Evolutionary conservation across 64 coral and sea anemone genomes (phyloP), one percentile per base, ranked within the genome.

Genomic region (Anthopleura sola): DNA sequence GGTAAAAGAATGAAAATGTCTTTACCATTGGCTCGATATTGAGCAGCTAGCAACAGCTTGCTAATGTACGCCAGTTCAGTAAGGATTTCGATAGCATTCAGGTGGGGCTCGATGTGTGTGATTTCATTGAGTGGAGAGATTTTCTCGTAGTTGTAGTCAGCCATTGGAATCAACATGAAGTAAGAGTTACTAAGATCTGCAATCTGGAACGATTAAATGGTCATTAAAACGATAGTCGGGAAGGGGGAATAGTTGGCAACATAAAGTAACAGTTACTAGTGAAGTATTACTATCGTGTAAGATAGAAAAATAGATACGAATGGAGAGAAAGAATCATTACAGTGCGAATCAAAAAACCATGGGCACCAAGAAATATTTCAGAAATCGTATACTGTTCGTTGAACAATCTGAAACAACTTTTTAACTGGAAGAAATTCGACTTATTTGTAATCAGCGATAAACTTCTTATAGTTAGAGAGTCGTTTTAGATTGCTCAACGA

Each of bases 161-260:
- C 88, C 64, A 96, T 66, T 0, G 94, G 94, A 3, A 96, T 83
- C 38, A 96, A 64, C 94, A 92, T 96, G 83, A 92, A 96, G 84
- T 92, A 96, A 8, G 87, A 83, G 83, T 92, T 96, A 53, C 87
- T 96, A 15, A 96, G 90, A 21, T 92, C 94, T 76, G 90, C 94
- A 80, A 92, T 87, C 94, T 96, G 71, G 15, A 79, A 51, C 18
- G 2, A 78, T 53, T 1, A 53, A 53, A 17, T 53, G 50, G 50
- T 53, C 14, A 53, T 62, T 21, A 0, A 31, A 20, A n/a, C 83
- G 57, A 56, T 0, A 53, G 16, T 17, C 14, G 46, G 46, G 50
- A 53, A 53, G 50, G 50, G 9, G 40, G 9, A 44, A 44, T 6
- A 44, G 40, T 1, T 44, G 40, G 40, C 9, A 54, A 28, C 1